Evolutionary conservation across 2,888 invertebrate species (phyloP).

Genomic region (Brenthis hecate): DNA sequence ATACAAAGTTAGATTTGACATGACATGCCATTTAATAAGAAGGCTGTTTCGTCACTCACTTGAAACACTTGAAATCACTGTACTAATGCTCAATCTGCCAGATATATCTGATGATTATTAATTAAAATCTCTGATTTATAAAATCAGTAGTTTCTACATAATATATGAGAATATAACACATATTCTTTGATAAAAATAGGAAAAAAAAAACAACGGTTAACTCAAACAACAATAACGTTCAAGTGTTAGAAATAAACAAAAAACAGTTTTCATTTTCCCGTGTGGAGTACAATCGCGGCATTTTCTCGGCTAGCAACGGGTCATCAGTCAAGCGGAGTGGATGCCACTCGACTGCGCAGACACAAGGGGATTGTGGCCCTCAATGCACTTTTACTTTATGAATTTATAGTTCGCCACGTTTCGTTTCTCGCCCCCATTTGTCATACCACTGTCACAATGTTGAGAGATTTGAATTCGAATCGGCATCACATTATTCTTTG

Average conservation of each 20-base stretch:
- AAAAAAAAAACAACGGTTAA: background rate
- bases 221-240: slow-evolving; percentile 29
- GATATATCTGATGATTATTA: too few species aligned
- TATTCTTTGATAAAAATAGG: background rate
- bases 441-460: slow-evolving; percentile 49
- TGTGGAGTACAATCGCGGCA: slow-evolving; percentile 51
- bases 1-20: too few species aligned
- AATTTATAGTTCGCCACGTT: slow-evolving; percentile 58
- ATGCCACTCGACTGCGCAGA: slow-evolving; percentile 58
- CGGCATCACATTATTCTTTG: slow-evolving; percentile 27
- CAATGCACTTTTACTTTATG: slow-evolving; percentile 62
- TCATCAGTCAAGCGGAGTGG: slow-evolving; percentile 50
- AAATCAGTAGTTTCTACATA: too few species aligned
- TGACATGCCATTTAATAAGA: too few species aligned
- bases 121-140: too few species aligned
- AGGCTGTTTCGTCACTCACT: too few species aligned
- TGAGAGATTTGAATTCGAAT: slow-evolving; percentile 42
- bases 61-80: too few species aligned
- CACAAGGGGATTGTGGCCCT: slow-evolving; percentile 58
- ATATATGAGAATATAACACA: background rate
- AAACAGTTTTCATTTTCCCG: slow-evolving; percentile 43
- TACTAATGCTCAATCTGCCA: too few species aligned
- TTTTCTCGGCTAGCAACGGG: slow-evolving; percentile 52
- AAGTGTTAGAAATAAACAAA: slow-evolving; percentile 35
- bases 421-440: slow-evolving; percentile 60